Conservation (phyloP, 2,113 vertebrate genomes). For the Campylomormyrus numenius region DNA sequence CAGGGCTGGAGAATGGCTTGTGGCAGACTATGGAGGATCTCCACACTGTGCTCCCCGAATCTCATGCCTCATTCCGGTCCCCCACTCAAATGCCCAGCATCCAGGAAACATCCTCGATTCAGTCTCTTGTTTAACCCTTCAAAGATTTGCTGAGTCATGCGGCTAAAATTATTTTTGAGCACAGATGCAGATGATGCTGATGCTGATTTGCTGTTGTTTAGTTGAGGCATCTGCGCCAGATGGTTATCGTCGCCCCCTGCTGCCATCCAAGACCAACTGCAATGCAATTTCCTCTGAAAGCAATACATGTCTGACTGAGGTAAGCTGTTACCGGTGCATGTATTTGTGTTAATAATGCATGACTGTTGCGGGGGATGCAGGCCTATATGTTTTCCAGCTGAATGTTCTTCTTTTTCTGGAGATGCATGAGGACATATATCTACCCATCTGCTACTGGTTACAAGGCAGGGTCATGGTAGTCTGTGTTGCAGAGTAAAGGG, state of each 20-base stretch:
- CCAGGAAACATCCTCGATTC: not conserved
- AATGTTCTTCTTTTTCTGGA: not conserved
- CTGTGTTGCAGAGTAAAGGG: not conserved
- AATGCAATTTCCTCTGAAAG: slow-evolving; percentile 8
- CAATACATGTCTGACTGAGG: slow-evolving; percentile 8
- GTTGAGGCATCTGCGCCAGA: slow-evolving; percentile 1
- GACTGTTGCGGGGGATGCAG: not conserved
- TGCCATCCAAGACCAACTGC: slow-evolving; percentile 9
- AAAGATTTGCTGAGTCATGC: not conserved
- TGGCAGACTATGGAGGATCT: not conserved
- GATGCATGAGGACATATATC: not conserved
- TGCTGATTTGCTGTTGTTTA: not conserved
- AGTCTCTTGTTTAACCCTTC: not conserved
- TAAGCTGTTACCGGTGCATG: not conserved
- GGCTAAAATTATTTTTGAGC: not conserved
- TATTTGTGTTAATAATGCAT: slow-evolving; percentile 25
- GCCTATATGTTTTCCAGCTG: not conserved
- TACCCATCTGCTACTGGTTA: not conserved
- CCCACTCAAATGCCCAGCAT: not conserved
- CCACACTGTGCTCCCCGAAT: not conserved
- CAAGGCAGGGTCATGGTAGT: not conserved
- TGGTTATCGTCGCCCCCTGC: slow-evolving; percentile 20
- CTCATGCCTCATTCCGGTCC: not conserved
- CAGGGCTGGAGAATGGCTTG: not conserved
- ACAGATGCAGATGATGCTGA: not conserved